These are phyloP conservation scores for Macrostomum lignano DNA, from an alignment of 1,140 invertebrate genomes.

Conservation along the genomic window DNA sequence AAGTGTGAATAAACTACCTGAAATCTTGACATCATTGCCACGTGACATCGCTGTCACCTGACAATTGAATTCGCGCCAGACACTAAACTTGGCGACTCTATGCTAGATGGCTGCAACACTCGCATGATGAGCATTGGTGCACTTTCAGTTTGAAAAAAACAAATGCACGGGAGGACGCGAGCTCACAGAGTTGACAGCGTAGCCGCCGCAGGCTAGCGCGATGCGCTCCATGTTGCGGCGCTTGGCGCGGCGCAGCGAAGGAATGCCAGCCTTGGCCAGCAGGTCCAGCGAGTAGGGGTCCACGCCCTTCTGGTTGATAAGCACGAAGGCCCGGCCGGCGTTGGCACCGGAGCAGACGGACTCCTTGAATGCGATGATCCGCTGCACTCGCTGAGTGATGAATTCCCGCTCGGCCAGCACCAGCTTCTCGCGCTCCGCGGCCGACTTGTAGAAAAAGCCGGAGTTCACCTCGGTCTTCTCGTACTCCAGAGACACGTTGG, in stretches of 20 bases:
- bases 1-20: no score
- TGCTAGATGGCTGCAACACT: no score
- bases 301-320: slow-evolving; percentile 97
- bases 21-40: no score
- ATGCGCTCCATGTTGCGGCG: slow-evolving; percentile 89
- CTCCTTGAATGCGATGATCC: slow-evolving; percentile 81
- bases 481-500: slow-evolving; percentile 91
- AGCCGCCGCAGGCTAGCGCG: slow-evolving; percentile 68
- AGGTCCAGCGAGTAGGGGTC: slow-evolving; percentile 84
- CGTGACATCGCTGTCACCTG: no score
- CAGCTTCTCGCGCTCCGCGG: slow-evolving; percentile 74
- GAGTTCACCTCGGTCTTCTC: slow-evolving; percentile 94
- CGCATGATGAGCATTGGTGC: no score
- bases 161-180: no score
- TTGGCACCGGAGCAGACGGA: slow-evolving; percentile 40
- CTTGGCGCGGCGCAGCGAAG: slow-evolving; percentile 74
- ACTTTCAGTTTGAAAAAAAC: no score
- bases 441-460: slow-evolving; percentile 87
- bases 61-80: no score
- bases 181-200: slow-evolving; percentile 80
- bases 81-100: no score
- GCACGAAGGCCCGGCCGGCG: slow-evolving; percentile 44
- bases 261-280: slow-evolving; percentile 72
- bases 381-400: slow-evolving; percentile 71
- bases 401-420: slow-evolving; percentile 75